A percentile compares a stretch with the other conserved stretches of the same genome.
Conservation (phyloP, 1,140 invertebrate genomes). For the Chironomus striatipennis region DNA sequence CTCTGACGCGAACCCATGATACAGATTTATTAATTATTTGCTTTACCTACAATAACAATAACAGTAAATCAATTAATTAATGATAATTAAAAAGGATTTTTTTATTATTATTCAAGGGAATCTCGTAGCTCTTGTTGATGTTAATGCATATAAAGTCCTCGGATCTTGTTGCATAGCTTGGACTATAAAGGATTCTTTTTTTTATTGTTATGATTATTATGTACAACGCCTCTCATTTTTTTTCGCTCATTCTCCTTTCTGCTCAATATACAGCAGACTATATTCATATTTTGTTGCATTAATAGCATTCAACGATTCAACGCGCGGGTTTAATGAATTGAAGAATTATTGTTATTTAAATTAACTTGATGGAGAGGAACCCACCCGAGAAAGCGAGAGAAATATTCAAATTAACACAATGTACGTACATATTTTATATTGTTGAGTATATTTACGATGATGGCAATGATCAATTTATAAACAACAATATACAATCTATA, state of each 20-base stretch:
- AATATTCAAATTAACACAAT: conserved; percentile 18
- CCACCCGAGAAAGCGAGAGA: too few relatives aligned
- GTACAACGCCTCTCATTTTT: background rate
- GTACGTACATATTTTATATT: background rate
- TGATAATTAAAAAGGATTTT: conserved; percentile 23
- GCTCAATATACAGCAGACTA: background rate
- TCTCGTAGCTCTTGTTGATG: background rate
- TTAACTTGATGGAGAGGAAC: conserved; percentile 19
- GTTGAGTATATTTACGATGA: background rate
- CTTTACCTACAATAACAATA: conserved; percentile 45
- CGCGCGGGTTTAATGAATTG: conserved; percentile 21
- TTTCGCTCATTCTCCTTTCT: background rate
- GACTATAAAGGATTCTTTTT: background rate
- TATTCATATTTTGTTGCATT: background rate
- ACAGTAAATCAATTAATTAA: conserved; percentile 22
- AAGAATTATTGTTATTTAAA: conserved; percentile 23
- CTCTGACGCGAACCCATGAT: conserved; percentile 78
- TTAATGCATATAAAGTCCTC: background rate
- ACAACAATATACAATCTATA: background rate
- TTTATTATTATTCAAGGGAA: background rate
- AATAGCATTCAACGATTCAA: background rate
- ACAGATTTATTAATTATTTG: conserved; percentile 84
- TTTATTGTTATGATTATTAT: conserved; percentile 15
- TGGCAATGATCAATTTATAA: background rate
- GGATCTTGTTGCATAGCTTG: background rate